phyloP scores from a whole-genome alignment of 1,140 invertebrate species.

The Panagrolaimus sp. region DNA sequence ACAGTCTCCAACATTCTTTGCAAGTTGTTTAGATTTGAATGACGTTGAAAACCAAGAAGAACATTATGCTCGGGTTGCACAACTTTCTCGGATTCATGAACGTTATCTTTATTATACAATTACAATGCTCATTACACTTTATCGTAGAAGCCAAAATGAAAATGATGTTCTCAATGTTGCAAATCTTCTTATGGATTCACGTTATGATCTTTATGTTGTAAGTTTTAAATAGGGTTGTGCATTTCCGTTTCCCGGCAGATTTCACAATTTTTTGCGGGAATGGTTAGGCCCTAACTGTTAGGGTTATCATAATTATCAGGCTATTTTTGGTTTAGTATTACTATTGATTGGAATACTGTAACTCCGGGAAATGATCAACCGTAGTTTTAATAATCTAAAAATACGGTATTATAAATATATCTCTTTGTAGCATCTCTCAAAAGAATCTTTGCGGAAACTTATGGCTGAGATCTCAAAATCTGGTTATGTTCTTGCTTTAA shows the following conservation, averaged over 20 bases:
- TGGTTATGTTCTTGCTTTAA: not conserved
- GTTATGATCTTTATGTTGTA: not conserved
- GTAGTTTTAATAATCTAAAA: no score
- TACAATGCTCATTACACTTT: not conserved
- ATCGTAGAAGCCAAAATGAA: constrained; percentile 1
- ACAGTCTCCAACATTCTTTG: not conserved
- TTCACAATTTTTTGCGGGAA: not conserved
- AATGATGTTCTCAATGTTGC: not conserved
- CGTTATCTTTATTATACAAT: constrained; percentile 11
- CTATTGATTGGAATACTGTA: no score
- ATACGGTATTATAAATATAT: no score
- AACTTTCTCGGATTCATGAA: not conserved
- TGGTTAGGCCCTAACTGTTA: no score
- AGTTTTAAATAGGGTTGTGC: no score
- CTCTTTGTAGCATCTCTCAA: not conserved
- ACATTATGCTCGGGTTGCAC: not conserved
- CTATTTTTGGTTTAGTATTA: no score
- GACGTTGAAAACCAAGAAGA: not conserved
- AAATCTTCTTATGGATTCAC: constrained; percentile 2
- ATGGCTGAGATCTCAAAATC: constrained; percentile 3
- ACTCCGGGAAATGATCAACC: no score
- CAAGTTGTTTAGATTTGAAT: not conserved
- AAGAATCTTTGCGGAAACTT: not conserved
- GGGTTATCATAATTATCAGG: no score
- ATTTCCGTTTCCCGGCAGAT: not conserved